phyloP scores from a whole-genome alignment of 2,113 vertebrate genomes.

The Puma concolor region DNA sequence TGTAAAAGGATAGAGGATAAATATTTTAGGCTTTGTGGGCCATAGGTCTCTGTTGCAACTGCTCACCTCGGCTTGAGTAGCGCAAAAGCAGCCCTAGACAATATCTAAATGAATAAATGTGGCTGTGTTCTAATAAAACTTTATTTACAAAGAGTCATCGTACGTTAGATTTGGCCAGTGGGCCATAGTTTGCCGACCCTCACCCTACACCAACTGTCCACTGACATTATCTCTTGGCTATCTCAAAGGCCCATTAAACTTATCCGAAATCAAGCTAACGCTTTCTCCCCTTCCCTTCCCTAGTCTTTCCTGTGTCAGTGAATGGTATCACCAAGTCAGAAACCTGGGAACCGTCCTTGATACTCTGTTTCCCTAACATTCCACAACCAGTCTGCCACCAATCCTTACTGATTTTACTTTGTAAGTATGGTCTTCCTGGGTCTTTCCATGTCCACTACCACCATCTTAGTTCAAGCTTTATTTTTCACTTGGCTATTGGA shows the following conservation, averaged over 20 bases:
- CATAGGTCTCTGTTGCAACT: neutral
- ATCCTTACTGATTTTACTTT: neutral
- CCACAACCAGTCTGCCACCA: neutral
- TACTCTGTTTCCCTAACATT: neutral
- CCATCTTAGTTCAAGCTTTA: neutral
- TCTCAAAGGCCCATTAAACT: neutral
- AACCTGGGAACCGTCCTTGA: neutral
- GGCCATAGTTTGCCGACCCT: neutral
- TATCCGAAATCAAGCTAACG: neutral
- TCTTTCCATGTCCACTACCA: neutral
- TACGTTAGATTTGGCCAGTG: neutral
- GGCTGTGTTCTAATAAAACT: neutral
- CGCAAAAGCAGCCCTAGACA: neutral
- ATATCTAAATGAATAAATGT: neutral
- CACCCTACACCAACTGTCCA: neutral
- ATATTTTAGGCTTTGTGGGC: neutral
- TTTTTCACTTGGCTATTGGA: neutral
- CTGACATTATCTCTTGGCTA: neutral
- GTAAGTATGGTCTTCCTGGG: neutral
- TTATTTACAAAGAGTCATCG: neutral
- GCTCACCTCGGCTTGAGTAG: neutral
- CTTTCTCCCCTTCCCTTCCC: neutral
- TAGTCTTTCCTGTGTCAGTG: neutral
- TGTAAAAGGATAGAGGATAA: neutral
- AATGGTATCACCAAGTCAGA: neutral